These are phyloP conservation scores for Cetonia aurata DNA, from an alignment of 2,888 invertebrate genomes.

Conservation along the genomic window DNA sequence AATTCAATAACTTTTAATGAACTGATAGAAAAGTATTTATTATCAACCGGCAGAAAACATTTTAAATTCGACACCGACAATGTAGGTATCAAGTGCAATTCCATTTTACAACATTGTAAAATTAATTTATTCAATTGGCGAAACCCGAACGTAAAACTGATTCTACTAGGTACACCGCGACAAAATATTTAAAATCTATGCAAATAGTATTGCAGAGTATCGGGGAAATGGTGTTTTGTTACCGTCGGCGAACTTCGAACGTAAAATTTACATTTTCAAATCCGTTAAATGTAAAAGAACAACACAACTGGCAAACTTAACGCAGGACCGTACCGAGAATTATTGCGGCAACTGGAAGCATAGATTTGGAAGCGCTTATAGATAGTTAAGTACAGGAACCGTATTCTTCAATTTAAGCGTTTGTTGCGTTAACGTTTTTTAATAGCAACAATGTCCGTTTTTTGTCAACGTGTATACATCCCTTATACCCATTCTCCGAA, in stretches of 20 bases:
- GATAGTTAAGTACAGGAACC: neutral
- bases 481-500: too few relatives aligned
- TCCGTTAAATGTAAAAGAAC: slow-evolving; percentile 25
- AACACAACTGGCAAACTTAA: slow-evolving; percentile 13
- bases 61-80: slow-evolving; percentile 26
- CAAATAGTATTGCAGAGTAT: slow-evolving; percentile 41
- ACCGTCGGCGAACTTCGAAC: slow-evolving; percentile 25
- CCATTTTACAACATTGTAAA: slow-evolving; percentile 31
- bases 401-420: too few relatives aligned
- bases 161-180: neutral
- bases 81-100: slow-evolving; percentile 34
- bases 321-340: slow-evolving; percentile 10
- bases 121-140: slow-evolving; percentile 41
- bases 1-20: slow-evolving; percentile 30
- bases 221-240: slow-evolving; percentile 26
- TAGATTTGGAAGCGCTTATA: neutral
- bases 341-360: neutral
- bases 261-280: slow-evolving; percentile 37
- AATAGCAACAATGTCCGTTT: too few relatives aligned
- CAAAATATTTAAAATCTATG: slow-evolving; percentile 43
- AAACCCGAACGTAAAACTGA: slow-evolving; percentile 36
- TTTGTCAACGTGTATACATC: too few relatives aligned
- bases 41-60: slow-evolving; percentile 9
- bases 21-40: slow-evolving; percentile 8
- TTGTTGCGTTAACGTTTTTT: too few relatives aligned